Evolutionary conservation across 2,797 vertebrate genomes (phyloP).

Genomic region (Valencia hispanica): DNA sequence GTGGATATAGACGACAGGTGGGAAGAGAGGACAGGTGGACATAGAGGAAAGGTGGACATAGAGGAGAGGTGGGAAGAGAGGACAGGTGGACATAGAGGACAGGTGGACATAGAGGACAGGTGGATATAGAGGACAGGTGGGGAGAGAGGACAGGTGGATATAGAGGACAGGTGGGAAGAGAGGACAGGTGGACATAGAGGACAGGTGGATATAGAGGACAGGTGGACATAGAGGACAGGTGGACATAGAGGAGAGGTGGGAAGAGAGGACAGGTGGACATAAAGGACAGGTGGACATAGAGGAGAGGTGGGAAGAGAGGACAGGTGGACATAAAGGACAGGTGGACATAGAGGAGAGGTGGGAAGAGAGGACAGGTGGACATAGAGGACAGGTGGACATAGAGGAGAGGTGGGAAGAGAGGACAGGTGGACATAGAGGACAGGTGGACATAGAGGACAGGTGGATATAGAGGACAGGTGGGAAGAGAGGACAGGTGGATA

Average conservation of each 20-base stretch:
- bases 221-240: background rate
- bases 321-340: background rate
- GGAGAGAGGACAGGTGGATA: background rate
- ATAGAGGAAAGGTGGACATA: background rate
- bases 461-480: background rate
- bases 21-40: background rate
- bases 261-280: background rate
- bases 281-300: background rate
- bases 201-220: background rate
- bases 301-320: too few relatives aligned
- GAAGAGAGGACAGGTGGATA: background rate
- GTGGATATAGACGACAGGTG: background rate
- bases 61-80: too few relatives aligned
- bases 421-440: background rate
- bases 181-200: background rate
- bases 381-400: background rate
- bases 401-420: too few relatives aligned
- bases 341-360: too few relatives aligned
- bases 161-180: background rate
- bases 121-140: background rate
- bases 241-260: too few relatives aligned
- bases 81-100: background rate
- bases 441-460: background rate
- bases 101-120: background rate
- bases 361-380: background rate